Evolutionary conservation across 2,797 vertebrate species (phyloP), one percentile per base, ranked within the genome.

Genomic region (Myotis daubentonii): DNA sequence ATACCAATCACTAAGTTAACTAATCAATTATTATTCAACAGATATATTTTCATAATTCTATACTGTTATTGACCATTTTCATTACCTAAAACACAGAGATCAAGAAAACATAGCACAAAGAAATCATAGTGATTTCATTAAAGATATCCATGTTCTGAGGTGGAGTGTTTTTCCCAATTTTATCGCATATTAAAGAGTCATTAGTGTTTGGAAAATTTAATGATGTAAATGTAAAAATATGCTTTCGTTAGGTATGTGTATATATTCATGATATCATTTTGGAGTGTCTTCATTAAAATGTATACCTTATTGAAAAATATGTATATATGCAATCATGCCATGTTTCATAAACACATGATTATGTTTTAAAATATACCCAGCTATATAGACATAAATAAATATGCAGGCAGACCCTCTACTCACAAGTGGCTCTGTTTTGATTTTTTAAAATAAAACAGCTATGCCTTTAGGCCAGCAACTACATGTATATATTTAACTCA

Each of bases 331-430:
- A 96, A 94, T 75, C n/a, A 86, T 78, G 49, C 5, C 66, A 57
- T 78, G 44, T 89, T 97, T 95, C 33, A 94, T 90, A 95, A 92
- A 87, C n/a, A 93, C 30, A 72, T 76, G 72, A 92, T 88, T 86
- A 78, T 68, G 17, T 74, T 97, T 96, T 80, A 94, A 95, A 95
- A 51, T 10, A 88, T n/a, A 82, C 49, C 68, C 79, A 92, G 47
- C 12, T 95, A 75, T 57, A 44, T 38, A 74, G 13, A 75, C 49
- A 47, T 87, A 89, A 92, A 47, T 89, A 79, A 66, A 57, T 86
- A 91, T 13, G 8, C 19, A 82, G n/a, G 28, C 38, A 74, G 10
- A 80, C 51, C 12, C 30, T 10, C 6, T 82, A 78, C 33, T 94
- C 92, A 87, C 25, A 89, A 82, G 55, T 72, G 68, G 15, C 13